A percentile compares a stretch with the other conserved stretches of the same genome.
phyloP scores from a whole-genome alignment of 92 coral and sea anemone genomes.

The Micromussa lordhowensis region DNA sequence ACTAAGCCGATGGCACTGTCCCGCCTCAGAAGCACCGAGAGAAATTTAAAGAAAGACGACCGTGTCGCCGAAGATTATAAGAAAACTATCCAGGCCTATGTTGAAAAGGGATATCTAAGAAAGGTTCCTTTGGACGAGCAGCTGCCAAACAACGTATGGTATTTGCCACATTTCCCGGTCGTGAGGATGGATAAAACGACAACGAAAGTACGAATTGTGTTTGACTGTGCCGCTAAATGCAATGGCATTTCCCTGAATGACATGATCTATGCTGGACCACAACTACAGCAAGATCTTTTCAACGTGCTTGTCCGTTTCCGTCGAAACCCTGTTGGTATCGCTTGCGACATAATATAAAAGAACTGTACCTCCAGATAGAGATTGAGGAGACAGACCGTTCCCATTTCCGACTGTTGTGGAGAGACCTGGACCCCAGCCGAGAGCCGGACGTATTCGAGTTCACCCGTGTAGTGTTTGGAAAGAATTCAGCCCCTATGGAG shows the following conservation, averaged over 20 bases:
- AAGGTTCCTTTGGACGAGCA: neutral
- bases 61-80: too few relatives aligned
- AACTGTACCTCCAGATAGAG: constrained; percentile 49
- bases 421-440: constrained; percentile 42
- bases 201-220: constrained; percentile 55
- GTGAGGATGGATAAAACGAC: constrained; percentile 70
- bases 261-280: constrained; percentile 45
- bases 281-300: constrained; percentile 36
- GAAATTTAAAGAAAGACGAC: too few relatives aligned
- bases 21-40: too few relatives aligned
- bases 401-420: constrained; percentile 59
- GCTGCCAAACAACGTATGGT: constrained; percentile 57
- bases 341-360: constrained; percentile 56
- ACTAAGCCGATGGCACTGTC: constrained; percentile 32
- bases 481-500: too few relatives aligned
- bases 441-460: constrained; percentile 62
- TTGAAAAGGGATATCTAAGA: too few relatives aligned
- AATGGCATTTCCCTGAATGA: constrained; percentile 47
- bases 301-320: constrained; percentile 45
- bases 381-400: constrained; percentile 54
- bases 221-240: constrained; percentile 43
- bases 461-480: constrained; percentile 66
- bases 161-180: constrained; percentile 60
- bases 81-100: too few relatives aligned
- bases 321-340: constrained; percentile 47